Evolutionary conservation across 2,888 invertebrate genomes (phyloP).

Genomic region (Leptothorax acervorum): DNA sequence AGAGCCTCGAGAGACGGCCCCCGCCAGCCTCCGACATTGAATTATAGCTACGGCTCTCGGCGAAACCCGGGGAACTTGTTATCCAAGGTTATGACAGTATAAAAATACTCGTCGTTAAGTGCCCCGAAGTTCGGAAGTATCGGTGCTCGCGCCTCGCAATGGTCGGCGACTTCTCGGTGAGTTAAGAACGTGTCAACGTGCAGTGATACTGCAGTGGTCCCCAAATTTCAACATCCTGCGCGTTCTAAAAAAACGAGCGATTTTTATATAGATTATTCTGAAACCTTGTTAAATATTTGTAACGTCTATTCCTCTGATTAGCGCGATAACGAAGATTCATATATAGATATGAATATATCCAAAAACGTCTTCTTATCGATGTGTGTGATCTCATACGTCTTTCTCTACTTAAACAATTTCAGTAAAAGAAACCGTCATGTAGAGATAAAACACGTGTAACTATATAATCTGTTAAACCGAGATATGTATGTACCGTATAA

Average conservation of each 20-base stretch:
- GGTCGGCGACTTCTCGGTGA: slow-evolving; percentile 1
- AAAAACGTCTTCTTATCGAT: neutral
- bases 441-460: neutral
- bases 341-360: neutral
- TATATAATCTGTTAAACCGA: neutral
- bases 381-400: neutral
- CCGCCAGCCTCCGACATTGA: slow-evolving; percentile 80
- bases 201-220: neutral
- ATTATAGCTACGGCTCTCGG: slow-evolving; percentile 78
- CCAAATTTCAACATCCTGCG: neutral
- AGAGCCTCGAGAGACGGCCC: slow-evolving; percentile 80
- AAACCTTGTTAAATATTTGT: neutral
- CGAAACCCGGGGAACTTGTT: slow-evolving; percentile 79
- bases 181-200: slow-evolving; percentile 36
- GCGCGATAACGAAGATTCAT: neutral
- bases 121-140: slow-evolving; percentile 42
- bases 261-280: neutral
- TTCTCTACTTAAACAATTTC: neutral
- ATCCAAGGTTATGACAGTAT: slow-evolving; percentile 79
- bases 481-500: neutral
- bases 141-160: slow-evolving; percentile 14
- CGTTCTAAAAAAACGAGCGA: neutral
- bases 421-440: neutral
- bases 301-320: neutral
- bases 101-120: slow-evolving; percentile 78